A percentile compares a stretch with the other conserved stretches of the same genome.
Conservation (phyloP, 2,113 vertebrate genomes). For the Mixornis gularis region DNA sequence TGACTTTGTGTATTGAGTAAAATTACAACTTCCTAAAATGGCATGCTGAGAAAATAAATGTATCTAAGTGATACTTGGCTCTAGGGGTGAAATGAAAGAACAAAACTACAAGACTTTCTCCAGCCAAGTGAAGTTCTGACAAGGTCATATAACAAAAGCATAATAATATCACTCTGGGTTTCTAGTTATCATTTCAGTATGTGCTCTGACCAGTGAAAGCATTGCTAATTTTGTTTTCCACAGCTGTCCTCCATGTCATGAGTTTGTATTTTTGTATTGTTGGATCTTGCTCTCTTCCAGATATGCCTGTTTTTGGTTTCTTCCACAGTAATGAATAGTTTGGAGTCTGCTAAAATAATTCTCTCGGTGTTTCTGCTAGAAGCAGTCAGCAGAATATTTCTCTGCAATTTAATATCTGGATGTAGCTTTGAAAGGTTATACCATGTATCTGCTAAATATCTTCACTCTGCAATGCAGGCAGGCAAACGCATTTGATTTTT, state of each 20-base stretch:
- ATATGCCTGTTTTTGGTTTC: background rate
- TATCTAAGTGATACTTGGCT: slow-evolving; percentile 24
- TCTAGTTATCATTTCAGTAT: slow-evolving; percentile 12
- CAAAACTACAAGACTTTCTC: background rate
- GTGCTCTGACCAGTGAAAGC: slow-evolving; percentile 38
- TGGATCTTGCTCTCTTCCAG: background rate
- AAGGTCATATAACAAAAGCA: slow-evolving; percentile 40
- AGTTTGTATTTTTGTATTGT: background rate
- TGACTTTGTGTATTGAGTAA: background rate
- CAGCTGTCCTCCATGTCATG: slow-evolving; percentile 7
- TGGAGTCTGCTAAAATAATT: slow-evolving; percentile 31
- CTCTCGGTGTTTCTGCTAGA: background rate
- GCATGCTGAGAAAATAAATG: slow-evolving; percentile 39
- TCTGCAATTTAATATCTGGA: background rate
- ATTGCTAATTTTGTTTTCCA: slow-evolving; percentile 12
- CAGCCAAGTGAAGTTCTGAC: slow-evolving; percentile 23
- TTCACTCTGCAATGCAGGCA: background rate
- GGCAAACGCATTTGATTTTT: background rate
- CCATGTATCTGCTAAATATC: background rate
- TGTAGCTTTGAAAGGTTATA: background rate
- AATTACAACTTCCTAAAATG: slow-evolving; percentile 35
- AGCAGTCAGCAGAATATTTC: background rate
- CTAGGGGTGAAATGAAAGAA: slow-evolving; percentile 4
- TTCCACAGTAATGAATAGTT: background rate
- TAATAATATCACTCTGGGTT: background rate